Evolutionary conservation across 2,888 invertebrate genomes (phyloP), one percentile per base, ranked within the genome.

Genomic region (Ceratothoa steindachneri): DNA sequence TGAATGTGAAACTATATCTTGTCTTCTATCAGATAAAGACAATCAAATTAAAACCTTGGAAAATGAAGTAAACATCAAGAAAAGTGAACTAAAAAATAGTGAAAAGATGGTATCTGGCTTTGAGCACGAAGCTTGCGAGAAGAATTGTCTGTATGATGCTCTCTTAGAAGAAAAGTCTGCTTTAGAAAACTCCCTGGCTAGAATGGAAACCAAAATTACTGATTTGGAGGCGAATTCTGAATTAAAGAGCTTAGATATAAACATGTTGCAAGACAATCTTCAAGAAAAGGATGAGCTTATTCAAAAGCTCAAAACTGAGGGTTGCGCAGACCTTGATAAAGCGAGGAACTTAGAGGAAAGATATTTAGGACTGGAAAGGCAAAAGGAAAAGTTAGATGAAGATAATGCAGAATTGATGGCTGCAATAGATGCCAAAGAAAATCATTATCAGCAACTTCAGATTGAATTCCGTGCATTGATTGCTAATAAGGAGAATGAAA

Each of bases 21-120:
- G 3, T 3, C 60, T 60, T 70, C 80, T 85, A 24, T 83, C 84
- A 75, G 85, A 84, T 27, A 87, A 88, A 81, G 88, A 88, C 80
- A 85, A 84, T 74, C 82, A 83, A 70, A 82, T 89, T 31, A 84
- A 87, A 82, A 84, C 81, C 72, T 85, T 84, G 81, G 84, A 86
- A 80, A 83, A 86, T 80, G 81, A 84, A 73, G 81, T 88, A 30
- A 85, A 84, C 60, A 69, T 81, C 51, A 80, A 81, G 66, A 80
- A 80, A 71, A 70, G 78, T 27, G 80, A 80, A 67, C 74, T 76
- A 68, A 68, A 66, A 28, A 68, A 3, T 72, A 81, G 60, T 78
- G 81, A 69, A 77, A 74, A 70, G 68, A 19, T 75, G 24, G 31
- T 71, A 60, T 75, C 75, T 30, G 86, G 87, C 30, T 83, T 87